Evolutionary conservation across 2,888 invertebrate species (phyloP).

Genomic region (Poecilus cupreus): DNA sequence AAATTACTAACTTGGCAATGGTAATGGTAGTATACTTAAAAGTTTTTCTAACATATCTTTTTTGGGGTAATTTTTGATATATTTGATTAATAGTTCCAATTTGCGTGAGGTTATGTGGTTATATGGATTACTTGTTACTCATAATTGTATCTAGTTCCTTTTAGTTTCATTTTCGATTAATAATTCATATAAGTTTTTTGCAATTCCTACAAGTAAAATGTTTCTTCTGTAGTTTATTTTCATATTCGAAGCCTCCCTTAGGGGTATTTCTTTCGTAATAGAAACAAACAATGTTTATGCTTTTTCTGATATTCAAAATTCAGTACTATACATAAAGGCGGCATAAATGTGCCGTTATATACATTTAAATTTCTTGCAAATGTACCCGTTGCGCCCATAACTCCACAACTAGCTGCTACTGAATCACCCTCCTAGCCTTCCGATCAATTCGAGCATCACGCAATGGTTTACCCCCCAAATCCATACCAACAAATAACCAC

Average conservation of each 20-base stretch:
- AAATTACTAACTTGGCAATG: too few species aligned
- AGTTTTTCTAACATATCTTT: too few species aligned
- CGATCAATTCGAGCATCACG: slow-evolving; percentile 24
- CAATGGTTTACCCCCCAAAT: slow-evolving; percentile 3
- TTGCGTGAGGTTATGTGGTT: too few species aligned
- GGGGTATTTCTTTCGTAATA: not conserved
- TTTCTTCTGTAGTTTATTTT: not conserved
- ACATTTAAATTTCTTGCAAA: slow-evolving; percentile 31
- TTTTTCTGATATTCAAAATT: slow-evolving; percentile 28
- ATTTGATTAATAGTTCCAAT: too few species aligned
- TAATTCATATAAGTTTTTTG: not conserved
- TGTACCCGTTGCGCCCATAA: slow-evolving; percentile 18
- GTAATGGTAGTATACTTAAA: too few species aligned
- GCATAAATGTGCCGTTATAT: slow-evolving; percentile 20
- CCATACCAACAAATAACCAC: not conserved
- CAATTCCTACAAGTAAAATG: not conserved
- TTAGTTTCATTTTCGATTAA: too few species aligned
- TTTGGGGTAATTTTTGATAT: too few species aligned
- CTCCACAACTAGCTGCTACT: slow-evolving; percentile 3
- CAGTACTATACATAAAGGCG: slow-evolving; percentile 22
- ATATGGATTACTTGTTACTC: too few species aligned
- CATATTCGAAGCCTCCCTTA: not conserved
- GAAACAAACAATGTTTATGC: slow-evolving; percentile 16
- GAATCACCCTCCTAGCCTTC: not conserved
- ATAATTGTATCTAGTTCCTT: too few species aligned